Evolutionary conservation across 2,888 invertebrate genomes (phyloP).

Genomic region (Onthophagus sagittarius): DNA sequence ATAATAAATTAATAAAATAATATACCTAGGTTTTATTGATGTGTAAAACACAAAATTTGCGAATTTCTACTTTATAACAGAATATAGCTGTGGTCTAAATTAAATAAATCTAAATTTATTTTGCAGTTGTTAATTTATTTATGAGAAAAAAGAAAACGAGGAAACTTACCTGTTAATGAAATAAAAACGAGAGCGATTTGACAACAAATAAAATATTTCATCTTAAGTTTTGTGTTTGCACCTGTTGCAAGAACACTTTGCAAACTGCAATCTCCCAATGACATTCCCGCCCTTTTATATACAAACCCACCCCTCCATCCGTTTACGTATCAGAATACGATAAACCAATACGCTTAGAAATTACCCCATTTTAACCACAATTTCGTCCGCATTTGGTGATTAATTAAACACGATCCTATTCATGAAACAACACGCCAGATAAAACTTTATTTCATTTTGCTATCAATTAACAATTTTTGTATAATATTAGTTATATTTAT

Average conservation of each 20-base stretch:
- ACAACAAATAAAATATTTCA: not conserved
- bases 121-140: not conserved
- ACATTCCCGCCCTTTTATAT: not conserved
- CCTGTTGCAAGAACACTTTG: not conserved
- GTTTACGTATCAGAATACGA: not conserved
- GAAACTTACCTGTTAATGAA: not conserved
- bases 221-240: not conserved
- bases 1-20: not conserved
- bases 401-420: not conserved
- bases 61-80: not conserved
- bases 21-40: not conserved
- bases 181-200: not conserved
- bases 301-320: not conserved
- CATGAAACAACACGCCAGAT: too few relatives aligned
- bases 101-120: not conserved
- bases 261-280: too few relatives aligned
- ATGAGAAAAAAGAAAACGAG: not conserved
- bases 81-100: not conserved
- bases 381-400: not conserved
- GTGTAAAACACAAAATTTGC: not conserved
- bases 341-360: not conserved
- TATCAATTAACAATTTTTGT: too few relatives aligned
- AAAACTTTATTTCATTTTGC: too few relatives aligned
- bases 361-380: not conserved
- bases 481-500: too few relatives aligned